phyloP scores from a whole-genome alignment of 1,140 invertebrate genomes.

The Nautilus pompilius region DNA sequence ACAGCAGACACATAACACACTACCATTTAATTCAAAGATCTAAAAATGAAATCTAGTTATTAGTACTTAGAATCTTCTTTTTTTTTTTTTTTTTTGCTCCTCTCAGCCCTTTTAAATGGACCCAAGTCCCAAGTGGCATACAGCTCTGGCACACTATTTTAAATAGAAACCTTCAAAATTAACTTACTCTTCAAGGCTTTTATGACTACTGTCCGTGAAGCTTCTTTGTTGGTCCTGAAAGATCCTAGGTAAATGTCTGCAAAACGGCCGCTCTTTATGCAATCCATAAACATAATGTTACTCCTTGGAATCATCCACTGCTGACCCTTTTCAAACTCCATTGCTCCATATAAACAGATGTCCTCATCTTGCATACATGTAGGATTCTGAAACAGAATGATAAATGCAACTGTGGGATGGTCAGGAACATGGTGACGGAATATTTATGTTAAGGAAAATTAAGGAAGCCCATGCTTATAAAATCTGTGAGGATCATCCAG shows the following conservation, averaged over 20 bases:
- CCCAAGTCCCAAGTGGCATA: not conserved
- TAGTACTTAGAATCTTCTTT: not conserved
- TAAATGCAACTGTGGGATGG: too few species aligned
- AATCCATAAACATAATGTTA: constrained; percentile 10
- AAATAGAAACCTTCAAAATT: not conserved
- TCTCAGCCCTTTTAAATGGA: not conserved
- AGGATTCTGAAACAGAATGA: too few species aligned
- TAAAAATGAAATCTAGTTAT: too few species aligned
- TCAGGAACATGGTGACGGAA: too few species aligned
- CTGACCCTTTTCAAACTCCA: constrained; percentile 13
- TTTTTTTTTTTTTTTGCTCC: not conserved
- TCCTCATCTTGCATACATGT: constrained; percentile 9
- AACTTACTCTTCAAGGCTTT: constrained; percentile 11
- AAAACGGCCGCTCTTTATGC: constrained; percentile 13
- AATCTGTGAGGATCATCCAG: too few species aligned
- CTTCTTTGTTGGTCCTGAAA: not conserved
- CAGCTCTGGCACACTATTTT: not conserved
- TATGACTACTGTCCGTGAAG: constrained; percentile 8
- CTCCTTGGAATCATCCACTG: constrained; percentile 10
- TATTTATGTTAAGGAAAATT: too few species aligned
- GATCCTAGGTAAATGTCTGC: constrained; percentile 10
- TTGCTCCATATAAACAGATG: constrained; percentile 13
- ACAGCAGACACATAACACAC: not conserved
- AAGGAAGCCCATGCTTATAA: too few species aligned
- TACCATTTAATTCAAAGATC: not conserved